Evolutionary conservation across 2,888 invertebrate species (phyloP).

Genomic region (Prosapia bicincta): DNA sequence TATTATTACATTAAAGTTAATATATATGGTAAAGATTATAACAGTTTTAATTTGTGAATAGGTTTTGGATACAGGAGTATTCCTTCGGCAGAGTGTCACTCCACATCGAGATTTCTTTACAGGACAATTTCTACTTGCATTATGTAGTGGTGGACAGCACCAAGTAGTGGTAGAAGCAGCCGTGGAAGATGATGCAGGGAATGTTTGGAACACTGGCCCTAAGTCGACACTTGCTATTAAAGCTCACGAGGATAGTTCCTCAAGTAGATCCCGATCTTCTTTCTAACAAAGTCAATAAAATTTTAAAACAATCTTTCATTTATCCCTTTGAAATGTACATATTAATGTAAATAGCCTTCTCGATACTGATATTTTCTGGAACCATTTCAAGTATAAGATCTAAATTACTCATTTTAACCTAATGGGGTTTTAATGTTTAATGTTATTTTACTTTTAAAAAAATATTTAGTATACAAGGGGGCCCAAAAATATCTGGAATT

Average conservation of each 20-base stretch:
- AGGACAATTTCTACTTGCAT: slow-evolving; percentile 81
- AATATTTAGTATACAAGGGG: no score
- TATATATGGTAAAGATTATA: no score
- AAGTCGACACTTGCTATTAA: slow-evolving; percentile 71
- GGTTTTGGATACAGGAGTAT: slow-evolving; percentile 29
- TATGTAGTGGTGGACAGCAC: slow-evolving; percentile 65
- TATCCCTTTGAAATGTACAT: no score
- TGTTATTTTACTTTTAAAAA: no score
- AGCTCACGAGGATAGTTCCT: slow-evolving; percentile 59
- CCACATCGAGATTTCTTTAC: slow-evolving; percentile 94
- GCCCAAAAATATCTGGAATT: no score
- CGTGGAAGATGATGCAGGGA: slow-evolving; percentile 77
- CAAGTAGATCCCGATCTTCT: slow-evolving; percentile 23
- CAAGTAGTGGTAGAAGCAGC: slow-evolving; percentile 79
- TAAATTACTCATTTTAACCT: no score
- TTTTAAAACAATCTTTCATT: no score
- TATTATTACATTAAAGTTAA: no score
- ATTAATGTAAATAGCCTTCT: no score
- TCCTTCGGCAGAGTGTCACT: slow-evolving; percentile 73
- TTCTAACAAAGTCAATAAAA: slow-evolving; percentile 4
- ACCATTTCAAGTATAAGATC: no score
- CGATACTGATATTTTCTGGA: no score
- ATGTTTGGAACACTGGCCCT: slow-evolving; percentile 89
- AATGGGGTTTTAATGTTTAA: no score
- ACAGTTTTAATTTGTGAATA: background rate